Base-by-base conservation (phyloP, 2,888 invertebrate species). In the Amphipoea oculea region DNA sequence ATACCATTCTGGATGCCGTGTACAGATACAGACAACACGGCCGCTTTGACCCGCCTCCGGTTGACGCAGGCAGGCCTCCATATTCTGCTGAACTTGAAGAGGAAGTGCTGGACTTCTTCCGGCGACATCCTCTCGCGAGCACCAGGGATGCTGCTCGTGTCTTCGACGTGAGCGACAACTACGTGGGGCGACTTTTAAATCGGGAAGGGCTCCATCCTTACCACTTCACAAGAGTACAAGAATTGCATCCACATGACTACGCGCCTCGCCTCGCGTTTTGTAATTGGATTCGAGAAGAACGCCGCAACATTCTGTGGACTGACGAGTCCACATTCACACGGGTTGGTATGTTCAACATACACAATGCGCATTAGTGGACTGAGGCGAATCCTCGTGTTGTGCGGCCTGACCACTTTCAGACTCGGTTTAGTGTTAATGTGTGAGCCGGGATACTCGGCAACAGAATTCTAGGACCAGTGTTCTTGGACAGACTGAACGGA, bases 281-380 rank as follows among this genome's bases (percentile, higher is more conserved):
- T 63, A 60, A 29, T 60, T 72, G 63, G 62, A 45, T 69, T 20
- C 63, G 57, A 63, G 74, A 74, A 65, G 65, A 54, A 63, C 54
- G 48, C 57, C 70, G 65, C 29, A 79, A 79, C 70, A 79, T 79
- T 70, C 65, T 74, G 45, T 79, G 74, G 74, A 79, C 70, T 69
- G 79, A 70, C 74, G 74, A 79, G 71, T 73, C 73, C 73, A 73
- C 73, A 51, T 76, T 72, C 68, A 79, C 76, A 42, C 72, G 63
- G 65, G 36, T 72, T 72, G 71, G 79, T 62, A 70, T 75, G 45
- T 79, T 79, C 40, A 79, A 72, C 67, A 67, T 76, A 60, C 76
- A 80, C 76, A 80, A 77, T 66, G 73, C 76, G n/a, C 71, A 77
- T 62, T 81, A 66, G 70, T 81, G 73, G 80, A 73, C 76, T 29